phyloP scores from a whole-genome alignment of 2,113 vertebrate species.

The Hirundichthys speculiger region DNA sequence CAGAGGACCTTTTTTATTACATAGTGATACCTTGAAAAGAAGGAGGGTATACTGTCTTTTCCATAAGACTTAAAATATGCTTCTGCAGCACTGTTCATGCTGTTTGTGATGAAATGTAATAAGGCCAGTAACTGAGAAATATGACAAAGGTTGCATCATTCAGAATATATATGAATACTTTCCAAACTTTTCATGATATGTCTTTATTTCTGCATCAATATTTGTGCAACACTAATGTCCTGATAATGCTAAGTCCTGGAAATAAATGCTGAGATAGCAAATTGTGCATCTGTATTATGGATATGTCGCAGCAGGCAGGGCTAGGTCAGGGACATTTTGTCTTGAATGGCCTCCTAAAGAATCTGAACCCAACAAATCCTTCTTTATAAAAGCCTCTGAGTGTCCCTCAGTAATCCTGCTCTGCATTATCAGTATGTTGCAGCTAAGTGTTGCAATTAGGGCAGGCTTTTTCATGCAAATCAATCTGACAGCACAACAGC shows the following conservation, averaged over 20 bases:
- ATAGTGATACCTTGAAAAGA: too few relatives aligned
- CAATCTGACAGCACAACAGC: slow-evolving; percentile 83
- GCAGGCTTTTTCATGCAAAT: slow-evolving; percentile 83
- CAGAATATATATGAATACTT: too few relatives aligned
- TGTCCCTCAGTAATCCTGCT: slow-evolving; percentile 75
- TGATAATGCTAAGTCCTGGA: neutral
- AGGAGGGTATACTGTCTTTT: too few relatives aligned
- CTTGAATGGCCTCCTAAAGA: slow-evolving; percentile 41
- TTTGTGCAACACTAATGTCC: neutral
- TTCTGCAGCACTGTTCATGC: too few relatives aligned
- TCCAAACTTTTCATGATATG: too few relatives aligned
- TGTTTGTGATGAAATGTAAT: too few relatives aligned
- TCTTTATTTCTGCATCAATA: neutral
- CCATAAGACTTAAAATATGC: too few relatives aligned
- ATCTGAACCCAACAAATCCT: slow-evolving; percentile 66
- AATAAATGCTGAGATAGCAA: slow-evolving; percentile 17
- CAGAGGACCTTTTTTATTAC: too few relatives aligned
- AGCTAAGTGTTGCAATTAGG: slow-evolving; percentile 85
- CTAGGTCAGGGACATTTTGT: slow-evolving; percentile 25
- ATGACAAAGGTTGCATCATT: too few relatives aligned
- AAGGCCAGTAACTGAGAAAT: too few relatives aligned
- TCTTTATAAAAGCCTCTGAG: slow-evolving; percentile 69
- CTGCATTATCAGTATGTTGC: slow-evolving; percentile 77
- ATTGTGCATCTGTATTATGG: slow-evolving; percentile 40
- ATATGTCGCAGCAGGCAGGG: slow-evolving; percentile 51